Conservation (phyloP, 2,113 vertebrate genomes). For the Osmerus eperlanus region DNA sequence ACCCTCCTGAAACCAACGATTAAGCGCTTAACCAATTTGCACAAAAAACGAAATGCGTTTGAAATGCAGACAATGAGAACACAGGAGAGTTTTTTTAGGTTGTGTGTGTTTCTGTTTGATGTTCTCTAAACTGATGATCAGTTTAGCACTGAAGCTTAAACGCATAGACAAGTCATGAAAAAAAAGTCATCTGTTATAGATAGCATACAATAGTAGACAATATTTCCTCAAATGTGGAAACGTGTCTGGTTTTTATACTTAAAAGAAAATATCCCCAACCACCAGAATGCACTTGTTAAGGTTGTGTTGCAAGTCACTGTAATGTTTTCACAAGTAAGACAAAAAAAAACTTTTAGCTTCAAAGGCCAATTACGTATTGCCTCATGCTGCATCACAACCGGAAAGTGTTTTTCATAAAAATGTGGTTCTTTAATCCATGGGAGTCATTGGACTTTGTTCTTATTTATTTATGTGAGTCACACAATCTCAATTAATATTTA, state of each 20-base stretch:
- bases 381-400: constrained; percentile 1
- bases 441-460: background rate
- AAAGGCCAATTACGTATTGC: constrained; percentile 3
- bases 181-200: too few species aligned
- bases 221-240: background rate
- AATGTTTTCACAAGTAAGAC: constrained; percentile 8
- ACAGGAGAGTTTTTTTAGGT: constrained; percentile 33
- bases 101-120: constrained; percentile 9
- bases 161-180: too few species aligned
- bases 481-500: constrained; percentile 8
- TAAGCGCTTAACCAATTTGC: constrained; percentile 52
- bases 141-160: too few species aligned
- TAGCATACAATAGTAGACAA: too few species aligned
- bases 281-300: background rate
- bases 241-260: background rate
- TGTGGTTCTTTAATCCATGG: background rate
- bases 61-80: constrained; percentile 45
- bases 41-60: constrained; percentile 30
- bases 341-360: background rate
- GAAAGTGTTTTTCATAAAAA: background rate
- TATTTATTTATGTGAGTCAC: constrained; percentile 12
- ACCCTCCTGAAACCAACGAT: constrained; percentile 46
- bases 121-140: background rate
- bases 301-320: background rate
- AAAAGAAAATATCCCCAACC: background rate